phyloP scores from a whole-genome alignment of 2,888 invertebrate species.

The Pseudococcus viburni region DNA sequence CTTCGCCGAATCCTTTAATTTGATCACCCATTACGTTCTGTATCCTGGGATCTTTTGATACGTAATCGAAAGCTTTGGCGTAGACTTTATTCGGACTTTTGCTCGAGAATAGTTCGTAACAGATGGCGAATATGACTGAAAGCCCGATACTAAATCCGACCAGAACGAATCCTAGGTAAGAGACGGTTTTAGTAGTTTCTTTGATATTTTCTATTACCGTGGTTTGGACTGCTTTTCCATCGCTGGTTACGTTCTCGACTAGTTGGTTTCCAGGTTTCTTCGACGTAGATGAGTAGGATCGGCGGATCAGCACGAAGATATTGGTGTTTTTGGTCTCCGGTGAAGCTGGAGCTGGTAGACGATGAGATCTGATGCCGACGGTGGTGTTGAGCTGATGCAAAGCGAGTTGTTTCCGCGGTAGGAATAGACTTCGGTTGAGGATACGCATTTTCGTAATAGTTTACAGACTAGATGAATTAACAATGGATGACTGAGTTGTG shows the following conservation, averaged over 20 bases:
- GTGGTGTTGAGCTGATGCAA: background rate
- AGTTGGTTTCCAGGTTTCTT: constrained; percentile 34
- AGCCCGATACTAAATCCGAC: constrained; percentile 86
- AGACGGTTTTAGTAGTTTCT: constrained; percentile 90
- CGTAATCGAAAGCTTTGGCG: constrained; percentile 82
- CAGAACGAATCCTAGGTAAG: constrained; percentile 87
- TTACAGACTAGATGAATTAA: background rate
- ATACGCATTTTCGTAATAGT: constrained; percentile 15
- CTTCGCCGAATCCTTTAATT: constrained; percentile 91
- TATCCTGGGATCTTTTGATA: constrained; percentile 82
- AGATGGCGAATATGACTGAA: constrained; percentile 86
- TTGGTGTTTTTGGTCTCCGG: background rate
- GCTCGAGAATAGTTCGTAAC: constrained; percentile 88
- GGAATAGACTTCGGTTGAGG: constrained; percentile 10
- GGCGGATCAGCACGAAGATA: constrained; percentile 1
- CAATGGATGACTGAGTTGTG: background rate
- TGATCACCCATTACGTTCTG: constrained; percentile 90
- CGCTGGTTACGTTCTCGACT: constrained; percentile 10
- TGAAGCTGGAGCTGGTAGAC: background rate
- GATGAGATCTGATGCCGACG: background rate
- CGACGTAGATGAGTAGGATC: background rate
- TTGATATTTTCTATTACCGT: constrained; percentile 79
- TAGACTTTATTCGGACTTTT: constrained; percentile 90
- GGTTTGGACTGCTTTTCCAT: constrained; percentile 57
- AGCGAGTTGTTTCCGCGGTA: constrained; percentile 23